phyloP scores from a whole-genome alignment of 2,888 invertebrate genomes.

The Pomacea canaliculata region DNA sequence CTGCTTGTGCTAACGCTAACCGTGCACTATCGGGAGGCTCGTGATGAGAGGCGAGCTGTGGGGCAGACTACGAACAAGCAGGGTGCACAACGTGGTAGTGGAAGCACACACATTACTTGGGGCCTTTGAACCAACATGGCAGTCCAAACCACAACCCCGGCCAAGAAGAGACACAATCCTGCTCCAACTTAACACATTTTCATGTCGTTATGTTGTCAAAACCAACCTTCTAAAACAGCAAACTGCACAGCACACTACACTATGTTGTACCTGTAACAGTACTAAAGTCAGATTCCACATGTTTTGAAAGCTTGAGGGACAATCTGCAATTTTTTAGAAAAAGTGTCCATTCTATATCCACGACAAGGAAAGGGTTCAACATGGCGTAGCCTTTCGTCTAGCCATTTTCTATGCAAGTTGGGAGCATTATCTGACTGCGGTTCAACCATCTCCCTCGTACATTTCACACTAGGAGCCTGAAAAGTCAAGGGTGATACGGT shows the following conservation, averaged over 20 bases:
- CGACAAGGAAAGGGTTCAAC: constrained; percentile 49
- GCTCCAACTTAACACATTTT: constrained; percentile 8
- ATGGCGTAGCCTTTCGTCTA: constrained; percentile 60
- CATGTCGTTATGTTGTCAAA: background rate
- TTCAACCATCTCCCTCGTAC: constrained; percentile 23
- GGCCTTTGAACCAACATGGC: constrained; percentile 23
- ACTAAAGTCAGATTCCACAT: background rate
- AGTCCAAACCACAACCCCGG: constrained; percentile 21
- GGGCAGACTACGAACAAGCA: too few relatives aligned
- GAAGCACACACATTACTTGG: constrained; percentile 19
- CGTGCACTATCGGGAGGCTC: too few relatives aligned
- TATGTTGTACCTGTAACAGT: background rate
- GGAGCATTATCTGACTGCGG: constrained; percentile 43
- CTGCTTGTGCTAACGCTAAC: too few relatives aligned
- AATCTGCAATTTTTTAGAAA: constrained; percentile 4
- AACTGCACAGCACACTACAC: background rate
- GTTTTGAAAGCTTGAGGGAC: constrained; percentile 5
- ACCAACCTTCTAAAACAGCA: background rate
- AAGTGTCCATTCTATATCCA: constrained; percentile 16
- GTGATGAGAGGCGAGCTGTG: too few relatives aligned
- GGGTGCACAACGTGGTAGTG: too few relatives aligned
- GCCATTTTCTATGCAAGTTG: constrained; percentile 53
- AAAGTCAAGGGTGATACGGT: background rate
- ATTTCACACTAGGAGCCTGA: constrained; percentile 10
- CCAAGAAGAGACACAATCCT: constrained; percentile 10